Conservation (phyloP, 2,797 vertebrate genomes). For the Chloroceryle amazona region DNA sequence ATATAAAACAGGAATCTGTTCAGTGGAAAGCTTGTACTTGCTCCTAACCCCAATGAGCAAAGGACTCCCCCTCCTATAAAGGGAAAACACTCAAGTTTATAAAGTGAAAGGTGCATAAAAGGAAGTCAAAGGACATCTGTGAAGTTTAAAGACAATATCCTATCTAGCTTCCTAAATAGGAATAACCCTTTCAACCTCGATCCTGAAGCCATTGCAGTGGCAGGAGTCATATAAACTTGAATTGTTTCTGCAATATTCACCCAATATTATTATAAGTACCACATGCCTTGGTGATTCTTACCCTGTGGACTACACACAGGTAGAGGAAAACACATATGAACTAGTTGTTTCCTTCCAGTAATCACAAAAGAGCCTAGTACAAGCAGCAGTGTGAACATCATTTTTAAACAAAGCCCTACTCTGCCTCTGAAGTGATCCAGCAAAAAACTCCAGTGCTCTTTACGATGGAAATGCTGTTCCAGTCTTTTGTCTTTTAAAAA, state of each 20-base stretch:
- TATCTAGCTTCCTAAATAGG: not conserved
- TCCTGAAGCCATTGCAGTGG: not conserved
- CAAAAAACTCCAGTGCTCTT: not conserved
- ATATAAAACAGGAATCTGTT: constrained; percentile 92
- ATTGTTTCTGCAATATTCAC: not conserved
- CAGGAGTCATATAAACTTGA: not conserved
- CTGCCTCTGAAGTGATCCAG: not conserved
- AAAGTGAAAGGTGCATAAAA: not conserved
- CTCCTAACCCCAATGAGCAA: constrained; percentile 94
- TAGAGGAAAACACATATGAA: not conserved
- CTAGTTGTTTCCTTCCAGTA: not conserved
- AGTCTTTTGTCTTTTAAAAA: not conserved
- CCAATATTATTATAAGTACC: not conserved
- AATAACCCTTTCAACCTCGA: not conserved
- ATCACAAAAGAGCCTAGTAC: not conserved
- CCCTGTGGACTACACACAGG: not conserved
- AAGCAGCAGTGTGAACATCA: not conserved
- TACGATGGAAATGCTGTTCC: not conserved
- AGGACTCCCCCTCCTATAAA: constrained; percentile 93
- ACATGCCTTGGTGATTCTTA: not conserved
- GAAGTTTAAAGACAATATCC: not conserved
- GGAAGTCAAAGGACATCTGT: not conserved
- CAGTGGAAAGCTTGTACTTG: constrained; percentile 90
- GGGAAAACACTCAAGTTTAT: not conserved
- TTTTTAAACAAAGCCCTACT: not conserved